Evolutionary conservation across 1,140 invertebrate species (phyloP).

Genomic region (Amphibalanus amphitrite): DNA sequence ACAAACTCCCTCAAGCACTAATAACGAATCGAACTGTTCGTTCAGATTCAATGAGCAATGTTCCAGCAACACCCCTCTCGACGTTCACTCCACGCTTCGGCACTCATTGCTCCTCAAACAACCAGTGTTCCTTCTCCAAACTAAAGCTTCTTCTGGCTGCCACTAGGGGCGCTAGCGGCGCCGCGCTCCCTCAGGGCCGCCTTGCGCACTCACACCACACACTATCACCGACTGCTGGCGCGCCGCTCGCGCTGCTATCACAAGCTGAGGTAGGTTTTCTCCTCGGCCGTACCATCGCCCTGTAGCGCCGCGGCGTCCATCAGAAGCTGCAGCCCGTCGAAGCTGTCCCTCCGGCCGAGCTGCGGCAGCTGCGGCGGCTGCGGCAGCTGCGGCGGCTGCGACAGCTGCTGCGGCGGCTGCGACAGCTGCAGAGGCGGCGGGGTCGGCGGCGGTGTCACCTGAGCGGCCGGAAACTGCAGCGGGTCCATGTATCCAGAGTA

Average conservation of each 20-base stretch:
- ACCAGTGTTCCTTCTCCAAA: background rate
- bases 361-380: conserved; percentile 21
- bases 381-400: conserved; percentile 6
- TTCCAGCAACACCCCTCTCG: no score
- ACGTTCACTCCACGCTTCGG: no score
- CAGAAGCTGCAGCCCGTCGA: conserved; percentile 65
- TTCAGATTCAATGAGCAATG: background rate
- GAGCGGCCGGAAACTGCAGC: background rate
- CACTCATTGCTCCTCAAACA: no score
- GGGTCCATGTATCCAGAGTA: background rate
- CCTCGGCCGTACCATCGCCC: conserved; percentile 22
- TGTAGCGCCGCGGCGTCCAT: conserved; percentile 70
- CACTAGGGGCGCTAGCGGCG: background rate
- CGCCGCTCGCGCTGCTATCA: conserved; percentile 5
- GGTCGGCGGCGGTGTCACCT: conserved; percentile 17
- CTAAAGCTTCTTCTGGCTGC: background rate
- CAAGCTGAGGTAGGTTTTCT: conserved; percentile 18
- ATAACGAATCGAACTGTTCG: background rate
- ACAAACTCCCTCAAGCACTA: no score
- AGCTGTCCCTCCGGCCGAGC: conserved; percentile 48
- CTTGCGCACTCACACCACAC: no score
- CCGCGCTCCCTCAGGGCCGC: no score
- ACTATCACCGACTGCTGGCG: no score
- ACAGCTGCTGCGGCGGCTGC: conserved; percentile 15
- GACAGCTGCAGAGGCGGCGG: no score